Base-by-base conservation (phyloP, 2,888 invertebrate genomes). In the Lamproptera curius region DNA sequence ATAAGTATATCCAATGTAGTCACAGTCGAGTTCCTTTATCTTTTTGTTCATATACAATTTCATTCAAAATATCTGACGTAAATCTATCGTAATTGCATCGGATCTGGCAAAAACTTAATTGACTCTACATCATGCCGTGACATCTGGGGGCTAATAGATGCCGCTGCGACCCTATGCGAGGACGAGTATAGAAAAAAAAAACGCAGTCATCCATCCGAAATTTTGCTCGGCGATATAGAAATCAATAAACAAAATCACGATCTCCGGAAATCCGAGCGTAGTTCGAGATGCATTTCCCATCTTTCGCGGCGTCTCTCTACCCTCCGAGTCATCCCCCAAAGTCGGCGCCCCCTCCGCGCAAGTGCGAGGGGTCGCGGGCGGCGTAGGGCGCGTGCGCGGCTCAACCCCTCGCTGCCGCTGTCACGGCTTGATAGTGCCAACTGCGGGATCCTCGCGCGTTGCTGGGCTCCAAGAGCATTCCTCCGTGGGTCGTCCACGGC, bases 211-310 rank as follows among this genome's bases (percentile, higher is more conserved):
- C 63, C 64, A 68, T 63, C 61, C 65, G 70, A 70, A 65, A 63
- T 67, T 68, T 70, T 10, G 9, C 57, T 61, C 51, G 58, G 59
- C 71, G 75, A 77, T 76, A 73, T 76, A 6, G 8, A 76, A 86
- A 86, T 86, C 86, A 84, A 87, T 87, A 86, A 86, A 82, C 82
- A 82, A 85, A 84, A 85, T 87, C 85, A 82, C 79, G 67, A 77
- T 76, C 82, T 70, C 76, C 82, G 86, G 86, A 87, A 85, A 86
- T 85, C 85, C 84, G 85, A 83, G 78, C 83, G 70, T 70, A 79
- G 78, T 81, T 75, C 76, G 76, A 84, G 83, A 86, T 87, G 86
- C 85, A 87, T 83, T 86, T 85, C 85, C 85, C n/a, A n/a, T n/a
- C 85, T 84, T 83, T 82, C 83, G 80, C 83, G 79, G 73, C 79